Conservation (phyloP, 2,797 vertebrate species). For the Clarias laeviceps region DNA sequence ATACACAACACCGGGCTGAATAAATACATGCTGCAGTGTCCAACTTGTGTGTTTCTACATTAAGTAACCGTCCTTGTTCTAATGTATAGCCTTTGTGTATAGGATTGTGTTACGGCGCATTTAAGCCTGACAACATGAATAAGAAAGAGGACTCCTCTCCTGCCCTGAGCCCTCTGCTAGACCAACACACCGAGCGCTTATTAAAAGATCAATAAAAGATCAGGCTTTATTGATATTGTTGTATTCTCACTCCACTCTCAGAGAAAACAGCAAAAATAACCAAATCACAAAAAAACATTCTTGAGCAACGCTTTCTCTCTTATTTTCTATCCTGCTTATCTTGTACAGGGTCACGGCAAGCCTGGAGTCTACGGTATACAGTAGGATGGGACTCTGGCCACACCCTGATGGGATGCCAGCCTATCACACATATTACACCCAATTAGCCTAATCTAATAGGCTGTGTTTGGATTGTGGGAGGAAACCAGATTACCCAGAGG, state of each 20-base stretch:
- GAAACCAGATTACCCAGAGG: too few species aligned
- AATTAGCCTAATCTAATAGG: too few species aligned
- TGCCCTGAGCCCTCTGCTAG: background rate
- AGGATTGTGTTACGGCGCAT: background rate
- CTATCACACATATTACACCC: too few species aligned
- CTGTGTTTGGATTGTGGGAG: too few species aligned
- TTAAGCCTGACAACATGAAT: background rate
- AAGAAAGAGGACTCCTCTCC: background rate
- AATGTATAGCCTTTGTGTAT: background rate
- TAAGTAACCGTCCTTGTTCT: background rate
- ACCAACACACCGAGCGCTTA: background rate
- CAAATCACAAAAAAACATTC: background rate
- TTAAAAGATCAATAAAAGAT: slow-evolving; percentile 23
- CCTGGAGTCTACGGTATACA: too few species aligned
- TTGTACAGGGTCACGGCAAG: too few species aligned
- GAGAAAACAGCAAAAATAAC: background rate
- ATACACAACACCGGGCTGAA: background rate
- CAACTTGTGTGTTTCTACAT: background rate
- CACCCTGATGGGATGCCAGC: too few species aligned
- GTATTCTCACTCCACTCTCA: background rate
- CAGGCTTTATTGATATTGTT: slow-evolving; percentile 19
- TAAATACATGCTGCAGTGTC: background rate
- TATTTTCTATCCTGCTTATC: too few species aligned
- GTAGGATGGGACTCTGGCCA: too few species aligned
- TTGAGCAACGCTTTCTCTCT: too few species aligned